A percentile compares a stretch with the other conserved stretches of the same genome.
These are phyloP conservation scores for Ceriagrion tenellum DNA, from an alignment of 2,888 invertebrate genomes.

Conservation along the genomic window DNA sequence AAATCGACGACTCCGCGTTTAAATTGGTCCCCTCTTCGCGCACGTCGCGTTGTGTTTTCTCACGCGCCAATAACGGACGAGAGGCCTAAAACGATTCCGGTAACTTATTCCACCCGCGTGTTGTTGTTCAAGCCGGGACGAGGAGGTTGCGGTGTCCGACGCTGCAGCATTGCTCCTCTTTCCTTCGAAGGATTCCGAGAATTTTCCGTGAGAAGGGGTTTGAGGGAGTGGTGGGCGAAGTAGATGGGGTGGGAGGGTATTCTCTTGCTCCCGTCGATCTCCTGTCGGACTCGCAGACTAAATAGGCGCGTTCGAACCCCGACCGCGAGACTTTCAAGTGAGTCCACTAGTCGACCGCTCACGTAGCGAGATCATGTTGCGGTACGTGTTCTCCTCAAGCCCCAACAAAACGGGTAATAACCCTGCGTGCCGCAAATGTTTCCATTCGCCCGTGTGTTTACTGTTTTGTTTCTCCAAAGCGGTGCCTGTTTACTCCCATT, in stretches of 20 bases:
- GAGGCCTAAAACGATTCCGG: not conserved
- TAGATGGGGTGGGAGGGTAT: not conserved
- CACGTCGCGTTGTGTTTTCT: not conserved
- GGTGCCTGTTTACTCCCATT: not conserved
- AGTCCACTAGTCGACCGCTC: not conserved
- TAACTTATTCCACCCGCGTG: conserved; percentile 29
- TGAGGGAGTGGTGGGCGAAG: not conserved
- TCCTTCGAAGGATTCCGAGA: not conserved
- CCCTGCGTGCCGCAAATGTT: not conserved
- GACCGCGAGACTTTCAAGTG: not conserved
- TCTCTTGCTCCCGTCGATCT: not conserved
- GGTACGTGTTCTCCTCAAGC: too few species aligned
- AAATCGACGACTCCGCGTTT: not conserved
- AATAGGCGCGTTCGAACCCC: not conserved
- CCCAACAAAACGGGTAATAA: not conserved
- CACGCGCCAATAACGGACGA: not conserved
- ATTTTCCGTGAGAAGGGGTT: not conserved
- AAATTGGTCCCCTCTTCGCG: not conserved
- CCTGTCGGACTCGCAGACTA: not conserved
- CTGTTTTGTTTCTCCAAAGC: not conserved
- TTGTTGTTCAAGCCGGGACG: not conserved
- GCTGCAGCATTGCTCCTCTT: not conserved
- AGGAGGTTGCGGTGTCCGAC: not conserved
- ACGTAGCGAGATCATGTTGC: not conserved
- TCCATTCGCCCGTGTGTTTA: not conserved